Base-by-base conservation (phyloP, 2,797 vertebrate genomes). In the Mycteria americana region DNA sequence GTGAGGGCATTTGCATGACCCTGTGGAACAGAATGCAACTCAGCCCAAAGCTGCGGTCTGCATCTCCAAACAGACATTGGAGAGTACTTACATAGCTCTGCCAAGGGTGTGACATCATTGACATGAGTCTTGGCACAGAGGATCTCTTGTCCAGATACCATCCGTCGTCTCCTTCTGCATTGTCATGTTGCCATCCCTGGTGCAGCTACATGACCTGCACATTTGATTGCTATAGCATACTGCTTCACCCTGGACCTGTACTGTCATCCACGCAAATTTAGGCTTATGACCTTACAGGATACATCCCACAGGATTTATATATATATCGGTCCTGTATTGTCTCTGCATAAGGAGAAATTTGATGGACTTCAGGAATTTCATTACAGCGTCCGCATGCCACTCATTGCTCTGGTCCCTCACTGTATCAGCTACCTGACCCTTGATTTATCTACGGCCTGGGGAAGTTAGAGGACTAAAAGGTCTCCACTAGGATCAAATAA, bases 21-120 rank as follows among this genome's bases (percentile, higher is more conserved):
- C 48, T 59, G 18, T 25, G 39, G n/a, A 89, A 89, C 45, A 83
- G 68, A 81, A 88, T 50, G 60, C 19, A 1, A 17, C 68, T 84
- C 72, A 72, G 65, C 85, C 48, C 67, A 83, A 73, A 73, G 53
- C 62, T 80, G 75, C 53, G 81, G 51, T 56, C 91, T 96, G 60
- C 53, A 64, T 77, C 50, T 72, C 68, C 50, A 82, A 92, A 59
- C 18, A 91, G 56, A n/a, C 12, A 67, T 70, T 82, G 88, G 31
- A 92, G 80, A 81, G 43, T 13, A 57, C 14, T 53, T 59, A 28
- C 37, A 72, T 1, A 62, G 43, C 48, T 83, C 46, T 95, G 79
- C 91, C 81, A 92, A 89, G 60, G 41, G 17, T 68, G 64, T 77
- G 78, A 93, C 35, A 63, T 89, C 87, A 91, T 19, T 4, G 5